Base-by-base conservation (phyloP, 2,113 vertebrate species). In the Heterocephalus glaber region DNA sequence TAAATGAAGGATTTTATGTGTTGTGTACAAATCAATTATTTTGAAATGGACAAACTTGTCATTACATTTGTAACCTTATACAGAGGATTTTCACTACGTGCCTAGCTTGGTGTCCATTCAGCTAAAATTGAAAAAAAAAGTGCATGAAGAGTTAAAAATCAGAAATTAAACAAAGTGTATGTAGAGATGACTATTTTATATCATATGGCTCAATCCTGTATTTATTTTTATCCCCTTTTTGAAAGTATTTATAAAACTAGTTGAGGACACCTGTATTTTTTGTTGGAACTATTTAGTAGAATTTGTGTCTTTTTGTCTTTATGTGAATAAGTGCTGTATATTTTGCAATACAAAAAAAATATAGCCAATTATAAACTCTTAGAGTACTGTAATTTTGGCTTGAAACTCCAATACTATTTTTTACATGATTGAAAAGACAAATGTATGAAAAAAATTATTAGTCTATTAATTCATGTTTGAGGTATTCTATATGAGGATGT, bases 261-360 rank as follows among this genome's bases (percentile, higher is more conserved):
- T 98, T 98, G 98, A 98, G 98, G 98, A 99, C 98, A 98, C 98
- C 98, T 98, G 98, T 99, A 99, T 98, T 99, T 99, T 99, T 98
- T 98, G 98, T 99, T 99, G 98, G 74, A 98, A 98, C 98, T 98
- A 98, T 98, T 98, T 98, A 83, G 98, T 99, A 99, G 99, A 99
- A 98, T 99, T 97, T 98, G 99, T 99, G 99, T 98, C 99, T 99
- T 99, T 98, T 99, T 98, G 99, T 99, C 98, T 98, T 98, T 98
- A 98, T 98, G 98, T 99, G 98, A 99, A 99, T 99, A 99, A 99
- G 99, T 98, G 98, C 99, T 99, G 99, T 99, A 99, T 98, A 98
- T 98, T 99, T 99, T 99, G 98, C 99, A 98, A 96, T 98, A 98
- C 86, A 97, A n/a, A n/a, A 70, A 38, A 70, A 22, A 44, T 44